Base-by-base conservation (phyloP, 2,888 invertebrate genomes). In the Galerucella nymphaeae region DNA sequence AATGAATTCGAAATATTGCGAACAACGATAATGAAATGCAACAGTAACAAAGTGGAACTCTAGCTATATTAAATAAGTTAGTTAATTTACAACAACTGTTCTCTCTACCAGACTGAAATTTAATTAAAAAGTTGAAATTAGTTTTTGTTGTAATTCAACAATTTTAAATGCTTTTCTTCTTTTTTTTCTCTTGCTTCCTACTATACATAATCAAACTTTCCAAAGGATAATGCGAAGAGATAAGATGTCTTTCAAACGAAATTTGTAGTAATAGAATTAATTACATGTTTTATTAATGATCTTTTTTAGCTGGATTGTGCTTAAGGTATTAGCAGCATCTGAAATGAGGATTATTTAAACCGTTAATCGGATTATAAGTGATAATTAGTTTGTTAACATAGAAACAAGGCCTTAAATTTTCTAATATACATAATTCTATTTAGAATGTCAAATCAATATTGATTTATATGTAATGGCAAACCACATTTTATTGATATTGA, bases 121-220 rank as follows among this genome's bases (percentile, higher is more conserved):
- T 86, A 86, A 86, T 86, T 86, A 86, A 86, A 86, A 86, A 86
- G 86, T 86, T 86, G 78, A 84, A 86, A 86, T 86, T 85, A 86
- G 85, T 86, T 86, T 86, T 86, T 86, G 85, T 85, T 85, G 85
- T 86, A 86, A 86, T 85, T 86, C 84, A 81, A 80, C 83, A 82
- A 85, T 86, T 85, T 86, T 83, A 84, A 83, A 85, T 84, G 82
- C 63, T 70, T 61, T 57, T 83, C 81, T 81, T 81, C 83, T 82
- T 68, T 71, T 71, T 59, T 16, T 41, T 18, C 20, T 23, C 20
- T 23, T 48, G 13, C 53, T 69, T 53, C 69, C 18, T 55, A 4
- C 13, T 38, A n/a, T 70, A 63, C 82, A 81, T 81, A 82, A 84
- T 83, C 82, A 82, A 83, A 84, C 81, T 83, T 84, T 82, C 79